Evolutionary conservation across 2,888 invertebrate species (phyloP).

Genomic region (Drosophila neutralis): DNA sequence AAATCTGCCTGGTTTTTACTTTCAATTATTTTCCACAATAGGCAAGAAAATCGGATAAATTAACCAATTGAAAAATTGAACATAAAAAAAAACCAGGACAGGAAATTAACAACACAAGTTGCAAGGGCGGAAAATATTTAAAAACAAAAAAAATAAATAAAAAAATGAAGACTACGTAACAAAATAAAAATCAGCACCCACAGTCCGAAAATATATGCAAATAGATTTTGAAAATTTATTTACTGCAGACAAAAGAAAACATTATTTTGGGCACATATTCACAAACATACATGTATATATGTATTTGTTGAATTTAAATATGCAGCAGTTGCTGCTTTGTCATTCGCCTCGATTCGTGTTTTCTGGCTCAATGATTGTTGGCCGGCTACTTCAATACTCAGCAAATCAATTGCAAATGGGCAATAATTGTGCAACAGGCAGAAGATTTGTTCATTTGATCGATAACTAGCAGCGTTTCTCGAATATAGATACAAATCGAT

Average conservation of each 20-base stretch:
- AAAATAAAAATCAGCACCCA: slow-evolving; percentile 1
- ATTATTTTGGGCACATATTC: not conserved
- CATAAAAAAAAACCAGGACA: not conserved
- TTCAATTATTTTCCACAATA: not conserved
- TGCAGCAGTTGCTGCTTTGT: slow-evolving; percentile 47
- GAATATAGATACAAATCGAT: not conserved
- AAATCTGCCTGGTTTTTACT: not conserved
- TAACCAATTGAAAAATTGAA: not conserved
- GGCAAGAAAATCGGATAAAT: not conserved
- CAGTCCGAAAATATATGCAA: slow-evolving; percentile 43
- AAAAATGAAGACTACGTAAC: slow-evolving; percentile 37
- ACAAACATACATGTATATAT: slow-evolving; percentile 1
- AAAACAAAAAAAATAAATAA: no score
- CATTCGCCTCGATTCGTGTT: slow-evolving; percentile 42
- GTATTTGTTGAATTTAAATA: slow-evolving; percentile 11
- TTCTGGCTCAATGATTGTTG: slow-evolving; percentile 35
- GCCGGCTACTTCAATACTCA: not conserved
- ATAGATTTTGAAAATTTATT: slow-evolving; percentile 22
- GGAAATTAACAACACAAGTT: not conserved
- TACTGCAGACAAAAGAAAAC: slow-evolving; percentile 8
- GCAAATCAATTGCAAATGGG: no score
- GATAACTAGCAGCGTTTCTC: not conserved
- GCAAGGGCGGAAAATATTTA: not conserved
- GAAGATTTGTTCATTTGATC: fast-evolving
- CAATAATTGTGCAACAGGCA: not conserved